A percentile compares a stretch with the other conserved stretches of the same genome.
These are phyloP conservation scores for Ditylenchus dipsaci DNA, from an alignment of 1,140 invertebrate species.

Conservation along the genomic window DNA sequence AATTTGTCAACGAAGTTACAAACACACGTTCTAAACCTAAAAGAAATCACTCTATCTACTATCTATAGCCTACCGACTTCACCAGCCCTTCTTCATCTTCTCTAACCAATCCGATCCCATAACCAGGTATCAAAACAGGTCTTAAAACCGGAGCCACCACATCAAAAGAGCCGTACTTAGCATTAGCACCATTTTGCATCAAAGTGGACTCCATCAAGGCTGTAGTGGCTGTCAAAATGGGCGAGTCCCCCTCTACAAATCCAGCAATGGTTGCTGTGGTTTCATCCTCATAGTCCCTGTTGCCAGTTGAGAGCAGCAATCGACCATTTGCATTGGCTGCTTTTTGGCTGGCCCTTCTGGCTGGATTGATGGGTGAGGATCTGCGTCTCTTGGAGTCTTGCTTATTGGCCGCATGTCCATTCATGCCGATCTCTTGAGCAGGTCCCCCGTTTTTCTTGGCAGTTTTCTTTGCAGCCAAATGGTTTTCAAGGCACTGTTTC, in stretches of 20 bases:
- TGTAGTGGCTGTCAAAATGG: not conserved
- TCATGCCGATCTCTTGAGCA: not conserved
- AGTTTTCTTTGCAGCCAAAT: not conserved
- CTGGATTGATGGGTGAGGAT: not conserved
- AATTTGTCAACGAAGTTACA: too few species aligned
- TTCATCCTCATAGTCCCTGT: not conserved
- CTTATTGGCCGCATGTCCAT: not conserved
- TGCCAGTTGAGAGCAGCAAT: not conserved
- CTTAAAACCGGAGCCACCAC: not conserved
- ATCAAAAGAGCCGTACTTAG: slow-evolving; percentile 1
- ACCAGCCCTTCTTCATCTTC: not conserved
- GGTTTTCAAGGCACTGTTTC: not conserved
- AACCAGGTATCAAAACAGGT: not conserved
- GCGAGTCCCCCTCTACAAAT: not conserved
- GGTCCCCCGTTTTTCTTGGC: not conserved
- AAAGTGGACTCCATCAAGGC: not conserved
- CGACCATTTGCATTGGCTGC: not conserved
- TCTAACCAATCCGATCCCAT: not conserved
- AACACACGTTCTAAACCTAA: too few species aligned
- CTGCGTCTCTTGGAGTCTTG: not conserved
- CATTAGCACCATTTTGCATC: not conserved
- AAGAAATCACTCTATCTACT: not conserved
- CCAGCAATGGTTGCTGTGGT: not conserved
- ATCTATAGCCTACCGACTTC: not conserved
- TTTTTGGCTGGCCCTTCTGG: not conserved